Conservation (phyloP, 2,113 vertebrate species). For the Sturnira hondurensis region DNA sequence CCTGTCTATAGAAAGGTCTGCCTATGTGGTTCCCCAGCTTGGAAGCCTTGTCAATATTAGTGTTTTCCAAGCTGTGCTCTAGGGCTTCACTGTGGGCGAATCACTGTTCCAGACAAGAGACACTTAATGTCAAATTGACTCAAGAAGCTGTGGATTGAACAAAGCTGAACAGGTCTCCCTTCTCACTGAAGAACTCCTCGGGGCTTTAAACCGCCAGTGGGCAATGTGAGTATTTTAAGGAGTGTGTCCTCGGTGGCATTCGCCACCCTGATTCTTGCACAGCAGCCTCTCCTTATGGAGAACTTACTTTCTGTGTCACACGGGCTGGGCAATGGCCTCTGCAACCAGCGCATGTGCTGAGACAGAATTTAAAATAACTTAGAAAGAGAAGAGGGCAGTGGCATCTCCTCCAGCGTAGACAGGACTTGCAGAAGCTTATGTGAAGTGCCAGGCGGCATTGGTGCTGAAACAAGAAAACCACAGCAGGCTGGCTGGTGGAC, state of each 20-base stretch:
- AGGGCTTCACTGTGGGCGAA: background rate
- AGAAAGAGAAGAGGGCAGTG: background rate
- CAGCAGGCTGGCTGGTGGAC: background rate
- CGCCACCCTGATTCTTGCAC: background rate
- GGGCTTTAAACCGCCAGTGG: background rate
- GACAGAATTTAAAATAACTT: background rate
- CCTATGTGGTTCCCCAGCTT: background rate
- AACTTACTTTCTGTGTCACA: background rate
- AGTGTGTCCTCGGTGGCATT: accelerated
- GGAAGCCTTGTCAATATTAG: background rate
- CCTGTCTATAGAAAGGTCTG: background rate
- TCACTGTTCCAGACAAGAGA: background rate
- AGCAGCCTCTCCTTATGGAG: background rate
- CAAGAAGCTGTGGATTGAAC: background rate
- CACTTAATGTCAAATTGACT: background rate
- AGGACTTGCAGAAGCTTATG: background rate
- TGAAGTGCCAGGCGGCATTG: background rate
- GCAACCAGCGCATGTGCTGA: background rate
- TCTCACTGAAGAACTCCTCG: background rate
- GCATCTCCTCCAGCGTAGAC: background rate
- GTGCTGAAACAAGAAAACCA: background rate
- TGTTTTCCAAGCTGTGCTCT: background rate
- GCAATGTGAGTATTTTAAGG: accelerated
- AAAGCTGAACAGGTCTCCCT: background rate
- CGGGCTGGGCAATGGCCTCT: background rate